Conservation (phyloP, 2,113 vertebrate genomes). For the Pachyramphus minor region DNA sequence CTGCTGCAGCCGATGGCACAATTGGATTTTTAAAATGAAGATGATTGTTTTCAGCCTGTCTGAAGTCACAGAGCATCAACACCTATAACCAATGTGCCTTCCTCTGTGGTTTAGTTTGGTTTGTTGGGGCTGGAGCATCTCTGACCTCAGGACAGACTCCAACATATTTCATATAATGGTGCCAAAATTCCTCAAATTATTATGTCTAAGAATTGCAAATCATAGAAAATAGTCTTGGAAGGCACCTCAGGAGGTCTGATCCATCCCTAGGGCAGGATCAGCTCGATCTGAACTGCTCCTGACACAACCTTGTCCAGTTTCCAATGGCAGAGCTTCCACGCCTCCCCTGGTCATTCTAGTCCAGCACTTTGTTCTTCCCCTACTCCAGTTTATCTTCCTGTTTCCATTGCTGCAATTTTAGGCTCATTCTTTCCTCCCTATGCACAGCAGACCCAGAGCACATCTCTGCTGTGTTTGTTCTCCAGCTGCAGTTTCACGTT, state of each 20-base stretch:
- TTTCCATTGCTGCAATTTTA: not conserved
- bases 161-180: not conserved
- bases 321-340: not conserved
- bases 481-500: not conserved
- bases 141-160: not conserved
- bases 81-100: not conserved
- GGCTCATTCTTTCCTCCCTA: not conserved
- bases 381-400: not conserved
- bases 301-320: not conserved
- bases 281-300: not conserved
- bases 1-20: not conserved
- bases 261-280: not conserved
- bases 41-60: not conserved
- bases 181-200: constrained; percentile 31
- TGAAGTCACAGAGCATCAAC: not conserved
- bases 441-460: not conserved
- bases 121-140: not conserved
- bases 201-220: not conserved
- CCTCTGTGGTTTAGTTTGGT: not conserved
- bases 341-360: not conserved
- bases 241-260: not conserved
- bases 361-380: not conserved
- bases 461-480: not conserved
- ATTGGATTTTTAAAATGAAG: not conserved
- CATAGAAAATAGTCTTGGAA: not conserved